Evolutionary conservation across 1,140 invertebrate species (phyloP), one percentile per base, ranked within the genome.

Genomic region (Drosophila pruinosa): DNA sequence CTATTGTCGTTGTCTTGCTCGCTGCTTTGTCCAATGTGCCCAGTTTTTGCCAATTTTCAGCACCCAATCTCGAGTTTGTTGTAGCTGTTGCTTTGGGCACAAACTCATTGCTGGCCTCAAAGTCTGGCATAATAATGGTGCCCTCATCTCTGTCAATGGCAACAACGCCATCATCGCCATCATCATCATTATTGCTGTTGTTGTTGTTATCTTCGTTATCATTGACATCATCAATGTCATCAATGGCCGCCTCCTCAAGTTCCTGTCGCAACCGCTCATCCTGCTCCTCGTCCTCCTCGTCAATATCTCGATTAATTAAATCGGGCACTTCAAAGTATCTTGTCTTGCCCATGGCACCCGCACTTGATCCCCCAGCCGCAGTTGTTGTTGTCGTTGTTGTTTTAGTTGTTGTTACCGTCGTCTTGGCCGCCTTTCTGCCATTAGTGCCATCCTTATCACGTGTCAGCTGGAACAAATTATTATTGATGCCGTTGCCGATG

Each of bases 321-420:
- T 90, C 89, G 71, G 89, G 85, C 73, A 89, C 72, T 86, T 90
- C 89, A 75, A 90, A 89, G 78, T 80, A 90, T 70, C 75, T 78
- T 56, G 72, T 67, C 67, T 78, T 78, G 56, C 81, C 78, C 12
- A n/a, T 21, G 12, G 50, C 58, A 47, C 69, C 52, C 28, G 70
- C 43, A 43, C 56, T 65, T 19, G 14, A 24, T 26, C 3, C 19
- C 7, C 26, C 47, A 14, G 14, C 36, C 65, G 59, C 26, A 43
- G 56, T 31, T 31, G 52, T 70, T 48, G 22, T 31, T 76, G 36
- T 4, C 50, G 47, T 19, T 39, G 17, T 21, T 12, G 70, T 58
- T 43, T 73, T 65, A 48, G 52, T 89, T 47, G 75, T 68, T 39
- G 61, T 75, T 28, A 75, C 57, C 41, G 67, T 76, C 48, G 79